Evolutionary conservation across 2,113 vertebrate genomes (phyloP).

Genomic region (Indri indri): DNA sequence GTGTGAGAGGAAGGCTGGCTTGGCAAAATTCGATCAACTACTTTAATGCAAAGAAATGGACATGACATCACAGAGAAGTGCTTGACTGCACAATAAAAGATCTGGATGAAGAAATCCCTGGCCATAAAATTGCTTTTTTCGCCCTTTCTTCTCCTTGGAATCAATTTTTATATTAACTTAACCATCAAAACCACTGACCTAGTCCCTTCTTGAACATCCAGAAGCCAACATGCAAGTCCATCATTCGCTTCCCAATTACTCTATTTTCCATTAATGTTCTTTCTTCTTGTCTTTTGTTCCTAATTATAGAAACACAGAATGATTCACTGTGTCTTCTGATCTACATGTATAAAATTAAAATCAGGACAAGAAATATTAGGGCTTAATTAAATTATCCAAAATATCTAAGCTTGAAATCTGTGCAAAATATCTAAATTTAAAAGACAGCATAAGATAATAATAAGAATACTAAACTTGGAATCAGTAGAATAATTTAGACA

Average conservation of each 20-base stretch:
- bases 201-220: background rate
- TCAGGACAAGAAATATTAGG: background rate
- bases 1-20: slow-evolving; percentile 64
- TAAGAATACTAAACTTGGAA: background rate
- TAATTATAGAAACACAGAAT: background rate
- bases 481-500: background rate
- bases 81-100: slow-evolving; percentile 9
- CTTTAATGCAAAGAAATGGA: background rate
- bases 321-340: background rate
- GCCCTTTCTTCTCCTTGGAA: background rate
- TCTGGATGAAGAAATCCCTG: background rate
- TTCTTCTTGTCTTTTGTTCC: background rate
- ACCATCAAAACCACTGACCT: background rate
- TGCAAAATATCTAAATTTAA: background rate
- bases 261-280: background rate
- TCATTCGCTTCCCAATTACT: background rate
- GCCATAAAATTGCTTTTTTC: background rate
- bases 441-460: background rate
- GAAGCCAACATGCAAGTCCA: background rate
- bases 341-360: background rate
- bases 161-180: background rate
- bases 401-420: background rate
- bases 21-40: background rate
- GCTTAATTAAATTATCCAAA: background rate
- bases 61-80: background rate